Conservation (phyloP, 2,888 invertebrate species). For the Andrena camellia region DNA sequence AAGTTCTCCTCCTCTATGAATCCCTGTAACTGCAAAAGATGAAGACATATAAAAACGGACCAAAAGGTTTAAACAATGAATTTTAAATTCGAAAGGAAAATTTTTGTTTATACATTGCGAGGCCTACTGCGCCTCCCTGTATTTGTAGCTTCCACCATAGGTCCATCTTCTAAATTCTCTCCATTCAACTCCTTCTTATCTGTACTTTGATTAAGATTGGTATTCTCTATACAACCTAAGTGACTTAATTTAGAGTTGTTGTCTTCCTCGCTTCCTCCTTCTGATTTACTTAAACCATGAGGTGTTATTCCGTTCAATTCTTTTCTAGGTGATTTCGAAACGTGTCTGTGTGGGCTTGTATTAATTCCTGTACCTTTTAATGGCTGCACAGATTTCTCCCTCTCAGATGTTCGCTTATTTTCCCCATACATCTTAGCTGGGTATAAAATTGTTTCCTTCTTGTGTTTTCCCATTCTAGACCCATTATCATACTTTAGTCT, state of each 20-base stretch:
- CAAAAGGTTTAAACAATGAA: neutral
- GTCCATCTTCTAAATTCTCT: neutral
- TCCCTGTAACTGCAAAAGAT: slow-evolving; percentile 64
- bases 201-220: neutral
- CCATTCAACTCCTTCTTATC: neutral
- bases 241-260: neutral
- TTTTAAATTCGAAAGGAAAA: neutral
- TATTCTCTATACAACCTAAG: neutral
- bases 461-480: neutral
- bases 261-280: neutral
- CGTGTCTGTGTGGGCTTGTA: neutral
- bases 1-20: slow-evolving; percentile 61
- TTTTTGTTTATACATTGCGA: slow-evolving; percentile 33
- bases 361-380: neutral
- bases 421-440: neutral
- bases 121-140: slow-evolving; percentile 9
- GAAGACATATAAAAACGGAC: neutral
- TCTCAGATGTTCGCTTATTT: neutral
- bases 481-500: neutral
- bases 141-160: neutral
- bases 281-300: neutral
- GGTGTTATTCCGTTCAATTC: neutral
- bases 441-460: neutral
- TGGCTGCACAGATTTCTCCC: neutral
- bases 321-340: neutral